Evolutionary conservation across 2,113 vertebrate genomes (phyloP).

Genomic region (Bucco capensis): DNA sequence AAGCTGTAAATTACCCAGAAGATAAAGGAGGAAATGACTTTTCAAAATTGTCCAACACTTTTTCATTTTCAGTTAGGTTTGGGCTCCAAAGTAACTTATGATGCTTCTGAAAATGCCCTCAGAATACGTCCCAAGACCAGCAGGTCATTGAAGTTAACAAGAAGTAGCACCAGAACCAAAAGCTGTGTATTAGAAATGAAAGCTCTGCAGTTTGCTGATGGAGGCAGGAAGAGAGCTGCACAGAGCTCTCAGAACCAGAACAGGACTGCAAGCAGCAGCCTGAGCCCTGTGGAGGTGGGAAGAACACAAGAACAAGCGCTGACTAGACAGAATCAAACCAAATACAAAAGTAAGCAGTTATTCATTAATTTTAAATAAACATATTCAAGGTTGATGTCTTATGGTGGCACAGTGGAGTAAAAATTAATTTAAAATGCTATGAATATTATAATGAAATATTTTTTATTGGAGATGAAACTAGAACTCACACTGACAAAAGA

Average conservation of each 20-base stretch:
- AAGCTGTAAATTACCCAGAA: not conserved
- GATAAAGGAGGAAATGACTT: not conserved
- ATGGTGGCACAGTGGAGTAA: not conserved
- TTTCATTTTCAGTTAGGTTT: not conserved
- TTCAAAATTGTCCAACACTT: not conserved
- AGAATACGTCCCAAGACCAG: not conserved
- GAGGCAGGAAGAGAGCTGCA: not conserved
- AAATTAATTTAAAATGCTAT: not conserved
- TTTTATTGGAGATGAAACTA: not conserved
- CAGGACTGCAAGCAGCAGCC: fast-evolving
- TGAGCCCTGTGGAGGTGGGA: not conserved
- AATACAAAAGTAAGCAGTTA: not conserved
- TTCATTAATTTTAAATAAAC: not conserved
- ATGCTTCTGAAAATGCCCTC: not conserved
- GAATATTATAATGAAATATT: not conserved
- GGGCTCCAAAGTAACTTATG: not conserved
- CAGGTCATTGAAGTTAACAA: not conserved
- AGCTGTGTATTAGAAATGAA: not conserved
- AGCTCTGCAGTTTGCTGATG: not conserved
- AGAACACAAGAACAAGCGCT: not conserved
- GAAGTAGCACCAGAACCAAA: not conserved
- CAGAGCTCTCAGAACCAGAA: not conserved
- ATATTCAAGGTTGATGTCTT: not conserved
- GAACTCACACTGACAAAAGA: not conserved
- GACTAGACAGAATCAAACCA: not conserved